Conservation (phyloP, 1,140 invertebrate species). For the Halictus rubicundus region DNA sequence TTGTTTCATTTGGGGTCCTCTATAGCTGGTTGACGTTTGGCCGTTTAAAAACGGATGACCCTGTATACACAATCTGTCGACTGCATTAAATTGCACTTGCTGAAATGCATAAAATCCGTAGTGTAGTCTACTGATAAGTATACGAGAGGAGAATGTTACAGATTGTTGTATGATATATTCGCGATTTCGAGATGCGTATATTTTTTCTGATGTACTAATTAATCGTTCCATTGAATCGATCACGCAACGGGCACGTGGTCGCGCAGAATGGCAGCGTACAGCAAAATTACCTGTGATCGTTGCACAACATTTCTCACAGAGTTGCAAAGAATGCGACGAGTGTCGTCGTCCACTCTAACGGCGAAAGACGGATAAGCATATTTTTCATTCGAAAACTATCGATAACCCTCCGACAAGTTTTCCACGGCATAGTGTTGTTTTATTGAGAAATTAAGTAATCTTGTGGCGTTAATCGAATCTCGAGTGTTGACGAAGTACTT, state of each 20-base stretch:
- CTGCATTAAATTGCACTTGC: too few species aligned
- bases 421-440: too few species aligned
- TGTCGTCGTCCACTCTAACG: neutral
- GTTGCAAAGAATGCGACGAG: neutral
- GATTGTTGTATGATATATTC: neutral
- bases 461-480: neutral
- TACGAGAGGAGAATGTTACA: too few species aligned
- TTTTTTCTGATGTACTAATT: neutral
- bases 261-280: neutral
- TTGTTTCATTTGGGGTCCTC: too few species aligned
- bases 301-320: neutral
- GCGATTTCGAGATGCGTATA: neutral
- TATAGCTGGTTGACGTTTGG: too few species aligned
- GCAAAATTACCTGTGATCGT: neutral
- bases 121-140: too few species aligned
- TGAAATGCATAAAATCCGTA: too few species aligned
- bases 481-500: neutral
- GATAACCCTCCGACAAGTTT: neutral
- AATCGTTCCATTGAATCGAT: neutral
- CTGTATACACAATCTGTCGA: too few species aligned
- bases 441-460: neutral
- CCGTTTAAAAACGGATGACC: too few species aligned
- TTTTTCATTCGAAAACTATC: neutral
- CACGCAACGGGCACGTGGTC: neutral
- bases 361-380: neutral